phyloP scores from a whole-genome alignment of 2,113 vertebrate genomes.

The Dicrurus megarhynchus region DNA sequence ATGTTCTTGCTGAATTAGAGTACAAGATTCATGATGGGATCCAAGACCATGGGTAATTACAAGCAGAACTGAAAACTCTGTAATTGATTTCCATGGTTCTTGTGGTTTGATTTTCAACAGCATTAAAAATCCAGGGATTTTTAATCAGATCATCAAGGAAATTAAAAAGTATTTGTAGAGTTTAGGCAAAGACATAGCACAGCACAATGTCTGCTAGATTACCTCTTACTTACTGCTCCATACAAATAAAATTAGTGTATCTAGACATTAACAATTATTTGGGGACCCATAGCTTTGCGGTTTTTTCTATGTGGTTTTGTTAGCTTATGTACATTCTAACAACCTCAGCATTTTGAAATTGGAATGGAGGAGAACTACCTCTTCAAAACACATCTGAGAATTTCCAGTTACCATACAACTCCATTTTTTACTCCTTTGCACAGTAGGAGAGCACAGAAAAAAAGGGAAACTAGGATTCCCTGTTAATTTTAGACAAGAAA shows the following conservation, averaged over 20 bases:
- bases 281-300: not conserved
- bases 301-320: not conserved
- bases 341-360: not conserved
- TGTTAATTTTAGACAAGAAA: not conserved
- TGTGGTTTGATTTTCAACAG: not conserved
- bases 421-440: not conserved
- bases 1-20: not conserved
- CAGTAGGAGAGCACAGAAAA: not conserved
- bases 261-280: not conserved
- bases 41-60: not conserved
- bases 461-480: not conserved
- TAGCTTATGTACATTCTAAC: not conserved
- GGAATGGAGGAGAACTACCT: not conserved
- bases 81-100: not conserved
- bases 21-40: not conserved
- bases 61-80: not conserved
- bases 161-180: not conserved
- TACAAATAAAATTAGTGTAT: not conserved
- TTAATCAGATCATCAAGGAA: not conserved
- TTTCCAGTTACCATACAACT: not conserved
- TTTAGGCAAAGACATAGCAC: not conserved
- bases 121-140: not conserved
- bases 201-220: not conserved
- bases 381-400: not conserved
- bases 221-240: not conserved